Base-by-base conservation (phyloP, 1,140 invertebrate genomes). In the Cotesia vestalis region DNA sequence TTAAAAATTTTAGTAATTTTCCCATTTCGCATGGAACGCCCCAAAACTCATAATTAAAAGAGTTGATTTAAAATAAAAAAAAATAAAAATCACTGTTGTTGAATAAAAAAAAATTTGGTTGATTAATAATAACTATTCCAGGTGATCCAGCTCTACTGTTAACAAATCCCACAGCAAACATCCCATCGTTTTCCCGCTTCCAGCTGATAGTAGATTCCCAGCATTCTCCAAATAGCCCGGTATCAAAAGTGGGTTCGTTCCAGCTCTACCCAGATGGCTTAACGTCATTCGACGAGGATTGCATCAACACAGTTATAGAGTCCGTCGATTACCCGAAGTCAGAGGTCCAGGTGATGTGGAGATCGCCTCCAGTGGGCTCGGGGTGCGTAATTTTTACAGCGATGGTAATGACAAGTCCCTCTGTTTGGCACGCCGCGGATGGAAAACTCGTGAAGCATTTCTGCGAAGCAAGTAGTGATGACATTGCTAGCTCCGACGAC, bases 371-470 rank as follows among this genome's bases (percentile, higher is more conserved):
- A 8, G 82, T 90, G 0, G 94, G 94, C 4, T 94, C 94, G 1
- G 95, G 95, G 69, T 98, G 96, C 81, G 91, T 98, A 17, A 88
- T 91, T 69, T 88, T 80, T 76, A 95, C 94, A 70, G 95, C 96
- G 0, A 96, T 96, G 89, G 92, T 99, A 0, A 91, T 96, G 75
- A 95, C 98, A 82, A 91, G 92, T 76, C 86, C 91, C 9, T 89
- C 91, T 40, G 88, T 91, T 5, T 98, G 97, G 96, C 98, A 91
- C 82, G 94, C 95, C 27, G 96, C 98, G 78, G 96, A 98, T 76
- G 95, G 94, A 0, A 89, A 89, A 52, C 87, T 99, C 5, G 94
- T 91, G 0, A 91, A 91, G 78, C 91, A 92, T 61, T 89, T 98
- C 51, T 98, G 97, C 83, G 95, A 97, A 81, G 90, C 91, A 82